phyloP scores from a whole-genome alignment of 1,140 invertebrate genomes.

The Danaus melanippus region DNA sequence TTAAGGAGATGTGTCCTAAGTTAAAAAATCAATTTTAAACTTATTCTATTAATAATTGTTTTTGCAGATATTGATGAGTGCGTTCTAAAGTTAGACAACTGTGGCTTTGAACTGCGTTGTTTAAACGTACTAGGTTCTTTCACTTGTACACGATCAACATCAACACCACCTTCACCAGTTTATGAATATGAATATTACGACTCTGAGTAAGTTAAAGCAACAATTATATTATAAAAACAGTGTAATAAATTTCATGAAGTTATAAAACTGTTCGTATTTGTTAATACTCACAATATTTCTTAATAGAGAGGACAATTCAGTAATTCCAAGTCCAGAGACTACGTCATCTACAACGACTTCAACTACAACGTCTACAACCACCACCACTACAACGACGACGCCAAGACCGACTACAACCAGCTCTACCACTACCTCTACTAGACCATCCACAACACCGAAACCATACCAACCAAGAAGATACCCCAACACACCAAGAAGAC shows the following conservation, averaged over 20 bases:
- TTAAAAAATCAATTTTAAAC: too few relatives aligned
- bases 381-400: constrained; percentile 17
- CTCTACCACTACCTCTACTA: constrained; percentile 20
- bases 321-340: constrained; percentile 6
- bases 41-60: not conserved
- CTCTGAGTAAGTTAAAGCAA: constrained; percentile 40
- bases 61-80: constrained; percentile 80
- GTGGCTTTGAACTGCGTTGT: constrained; percentile 77
- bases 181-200: constrained; percentile 57
- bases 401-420: constrained; percentile 19
- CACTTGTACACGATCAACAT: constrained; percentile 71
- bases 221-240: not conserved
- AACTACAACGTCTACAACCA: constrained; percentile 15
- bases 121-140: constrained; percentile 82
- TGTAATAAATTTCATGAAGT: not conserved
- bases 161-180: constrained; percentile 17
- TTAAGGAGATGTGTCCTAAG: too few relatives aligned
- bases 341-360: constrained; percentile 10
- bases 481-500: constrained; percentile 21
- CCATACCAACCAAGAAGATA: constrained; percentile 25
- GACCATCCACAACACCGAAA: constrained; percentile 28
- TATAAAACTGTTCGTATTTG: too few relatives aligned
- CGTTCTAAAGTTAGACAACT: constrained; percentile 76
- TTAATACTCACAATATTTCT: too few relatives aligned
- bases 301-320: constrained; percentile 31